Conservation (phyloP, 2,797 vertebrate genomes). For the Diceros bicornis region DNA sequence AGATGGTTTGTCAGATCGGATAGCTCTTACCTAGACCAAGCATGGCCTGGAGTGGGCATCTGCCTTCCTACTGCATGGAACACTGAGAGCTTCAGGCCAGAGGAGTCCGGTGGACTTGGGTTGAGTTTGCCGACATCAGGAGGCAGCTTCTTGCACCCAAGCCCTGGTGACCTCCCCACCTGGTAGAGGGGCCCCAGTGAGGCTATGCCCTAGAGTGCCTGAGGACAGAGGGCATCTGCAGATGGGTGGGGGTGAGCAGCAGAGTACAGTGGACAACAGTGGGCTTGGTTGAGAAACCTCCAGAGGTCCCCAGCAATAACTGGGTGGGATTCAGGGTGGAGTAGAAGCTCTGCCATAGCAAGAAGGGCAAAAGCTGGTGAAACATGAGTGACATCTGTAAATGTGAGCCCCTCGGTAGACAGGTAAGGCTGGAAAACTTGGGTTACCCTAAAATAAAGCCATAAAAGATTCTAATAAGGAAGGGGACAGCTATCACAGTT, state of each 20-base stretch:
- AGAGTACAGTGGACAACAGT: fast-evolving
- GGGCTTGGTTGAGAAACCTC: neutral
- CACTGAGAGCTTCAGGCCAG: neutral
- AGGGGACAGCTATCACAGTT: neutral
- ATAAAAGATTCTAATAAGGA: neutral
- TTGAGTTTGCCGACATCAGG: neutral
- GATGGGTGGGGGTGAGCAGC: neutral
- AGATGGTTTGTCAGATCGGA: neutral
- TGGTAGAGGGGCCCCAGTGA: neutral
- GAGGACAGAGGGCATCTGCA: neutral
- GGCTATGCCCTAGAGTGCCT: neutral
- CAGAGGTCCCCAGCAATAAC: neutral
- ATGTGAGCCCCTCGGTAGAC: neutral
- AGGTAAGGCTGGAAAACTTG: neutral
- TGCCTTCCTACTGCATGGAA: neutral
- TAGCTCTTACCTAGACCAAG: neutral
- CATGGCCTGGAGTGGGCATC: neutral
- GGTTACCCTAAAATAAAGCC: neutral
- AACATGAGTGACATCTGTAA: neutral
- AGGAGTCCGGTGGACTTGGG: neutral
- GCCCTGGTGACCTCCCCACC: neutral
- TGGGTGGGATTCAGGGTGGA: neutral
- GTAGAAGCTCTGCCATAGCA: neutral
- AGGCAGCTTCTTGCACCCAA: neutral
- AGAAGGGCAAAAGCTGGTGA: neutral